Evolutionary conservation across 2,113 vertebrate genomes (phyloP).

Genomic region (Arothron firmamentum): DNA sequence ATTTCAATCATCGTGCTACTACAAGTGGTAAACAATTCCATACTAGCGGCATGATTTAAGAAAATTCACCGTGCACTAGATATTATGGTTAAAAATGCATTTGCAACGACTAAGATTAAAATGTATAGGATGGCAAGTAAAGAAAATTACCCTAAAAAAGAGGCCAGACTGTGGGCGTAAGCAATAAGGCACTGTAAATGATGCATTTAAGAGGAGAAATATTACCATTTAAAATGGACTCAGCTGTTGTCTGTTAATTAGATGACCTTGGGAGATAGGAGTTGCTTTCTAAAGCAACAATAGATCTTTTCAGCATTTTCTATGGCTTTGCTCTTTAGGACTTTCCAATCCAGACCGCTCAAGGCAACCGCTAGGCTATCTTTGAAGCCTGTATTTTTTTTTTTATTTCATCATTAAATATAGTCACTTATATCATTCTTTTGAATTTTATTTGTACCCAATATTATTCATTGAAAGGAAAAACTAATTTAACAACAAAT

Average conservation of each 20-base stretch:
- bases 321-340: slow-evolving; percentile 72
- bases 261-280: slow-evolving; percentile 77
- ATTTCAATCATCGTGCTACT: background rate
- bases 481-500: too few relatives aligned
- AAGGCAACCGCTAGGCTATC: slow-evolving; percentile 65
- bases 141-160: slow-evolving; percentile 43
- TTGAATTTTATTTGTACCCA: slow-evolving; percentile 62
- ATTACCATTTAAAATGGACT: slow-evolving; percentile 79
- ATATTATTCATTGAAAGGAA: slow-evolving; percentile 52
- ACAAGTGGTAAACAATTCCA: too few relatives aligned
- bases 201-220: slow-evolving; percentile 70
- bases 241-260: slow-evolving; percentile 84
- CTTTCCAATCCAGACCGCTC: slow-evolving; percentile 67
- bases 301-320: slow-evolving; percentile 71
- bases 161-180: slow-evolving; percentile 62
- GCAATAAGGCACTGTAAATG: slow-evolving; percentile 65
- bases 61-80: slow-evolving; percentile 50
- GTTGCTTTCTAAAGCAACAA: slow-evolving; percentile 72
- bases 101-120: slow-evolving; percentile 63
- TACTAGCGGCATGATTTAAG: too few relatives aligned
- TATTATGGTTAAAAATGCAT: slow-evolving; percentile 63
- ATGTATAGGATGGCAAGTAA: slow-evolving; percentile 55
- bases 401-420: slow-evolving; percentile 50
- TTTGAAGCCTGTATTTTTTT: slow-evolving; percentile 45
- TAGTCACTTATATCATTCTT: slow-evolving; percentile 67